Evolutionary conservation across 2,888 invertebrate species (phyloP), one percentile per base, ranked within the genome.

Genomic region (Mythimna lalbum): DNA sequence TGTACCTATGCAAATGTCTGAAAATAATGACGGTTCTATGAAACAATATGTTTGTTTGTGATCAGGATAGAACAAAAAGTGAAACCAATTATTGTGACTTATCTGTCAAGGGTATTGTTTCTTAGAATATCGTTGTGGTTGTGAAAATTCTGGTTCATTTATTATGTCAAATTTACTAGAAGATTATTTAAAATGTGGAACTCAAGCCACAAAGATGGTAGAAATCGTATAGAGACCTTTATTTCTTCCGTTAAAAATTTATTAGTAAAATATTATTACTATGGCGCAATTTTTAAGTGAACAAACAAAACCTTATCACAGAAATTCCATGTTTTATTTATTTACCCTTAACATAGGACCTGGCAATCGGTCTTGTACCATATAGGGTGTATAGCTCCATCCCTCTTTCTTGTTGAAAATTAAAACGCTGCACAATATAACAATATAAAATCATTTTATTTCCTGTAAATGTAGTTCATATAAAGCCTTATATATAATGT

Each of bases 221-320:
- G 62, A 63, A 57, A 65, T 43, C 17, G n/a, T 27, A 23, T 63
- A 60, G 60, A 65, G 27, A 67, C 39, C 7, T 36, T n/a, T 66
- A 70, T 59, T 60, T 62, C 53, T 66, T 73, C 39, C 50, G 47
- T 73, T 69, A 66, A 57, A 73, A 77, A 61, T 47, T 73, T 53
- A 56, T 52, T 82, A 75, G 73, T 65, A 43, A 76, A 76, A 72
- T 78, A 78, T 68, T 76, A 78, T 66, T 64, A 73, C 57, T 61
- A 64, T 55, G 69, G 59, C 69, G 74, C 76, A 83, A 77, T 82
- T 82, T 84, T 71, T 80, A 84, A 82, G 69, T 73, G 75, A 81
- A 82, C 75, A 84, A 76, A 84, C 59, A 74, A 84, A 80, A 80
- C 67, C 71, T 79, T 82, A 84, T 73, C 74, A 84, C 80, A 63